Evolutionary conservation across 2,888 invertebrate genomes (phyloP), one percentile per base, ranked within the genome.

Genomic region (Cataglyphis altisquamis): DNA sequence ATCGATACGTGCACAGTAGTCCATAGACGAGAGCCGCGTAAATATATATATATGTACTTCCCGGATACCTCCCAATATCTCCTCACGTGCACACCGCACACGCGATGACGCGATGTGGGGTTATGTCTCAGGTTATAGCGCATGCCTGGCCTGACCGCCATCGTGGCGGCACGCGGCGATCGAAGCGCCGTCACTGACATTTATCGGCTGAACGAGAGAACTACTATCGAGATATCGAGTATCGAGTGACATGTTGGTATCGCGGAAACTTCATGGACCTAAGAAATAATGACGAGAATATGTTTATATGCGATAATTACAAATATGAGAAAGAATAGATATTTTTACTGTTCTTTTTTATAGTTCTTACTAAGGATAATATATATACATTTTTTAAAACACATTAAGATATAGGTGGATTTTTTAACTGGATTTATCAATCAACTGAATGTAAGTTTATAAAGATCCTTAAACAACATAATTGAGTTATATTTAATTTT

Each of bases 361-460:
- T 48, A 8, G 48, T 48, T 48, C 6, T 48, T 48, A 48, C 18
- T 6, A 18, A 5, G n/a, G 4, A 15, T 52, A 21, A 21, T 10
- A n/a, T 5, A n/a, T 10, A 21, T 32, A 29, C 41, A 68, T 32
- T 32, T 55, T 32, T 32, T 6, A 12, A 12, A 32, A 15, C 6
- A 12, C 15, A 2, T 15, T 36, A 32, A 5, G 32, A 3, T 2
- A 36, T 15, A 21, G 36, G 45, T 21, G 66, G 9, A 21, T 25
- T 29, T 1, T 57, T 39, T n/a, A 12, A 12, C 2, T 21, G 10
- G 18, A 25, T 10, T 18, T 41, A 12, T 60, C 18, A 8, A 73
- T 12, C 41, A 29, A 57, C 36, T 57, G 68, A 57, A 73, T n/a
- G 60, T 73, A 73, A 41, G 39, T 73, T 73, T 73, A 8, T 29